Base-by-base conservation (phyloP, 2,113 vertebrate species). In the Gobiocypris rarus region DNA sequence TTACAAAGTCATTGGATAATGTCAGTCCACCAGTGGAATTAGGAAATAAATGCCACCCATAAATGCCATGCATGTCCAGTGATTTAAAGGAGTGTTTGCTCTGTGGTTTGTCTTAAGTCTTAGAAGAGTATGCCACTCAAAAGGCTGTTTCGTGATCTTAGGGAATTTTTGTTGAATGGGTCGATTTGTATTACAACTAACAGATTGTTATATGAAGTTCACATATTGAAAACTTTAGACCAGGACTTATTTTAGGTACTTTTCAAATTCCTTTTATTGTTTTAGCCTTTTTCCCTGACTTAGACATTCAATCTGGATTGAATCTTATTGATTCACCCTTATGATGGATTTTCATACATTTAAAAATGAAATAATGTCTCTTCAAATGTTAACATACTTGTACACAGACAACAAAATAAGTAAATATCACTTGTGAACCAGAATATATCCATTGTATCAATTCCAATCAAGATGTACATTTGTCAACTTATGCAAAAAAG, bases 31-130 rank as follows among this genome's bases (percentile, higher is more conserved):
- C 65, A 69, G 31, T 69, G 31, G 15, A 69, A 69, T 69, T 22
- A 69, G 17, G 26, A 69, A 17, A 71, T 71, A 43, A 70, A 43
- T 43, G 67, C 34, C 67, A 70, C 34, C 34, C 34, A 70, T 70
- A 43, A 71, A 71, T 71, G 69, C 69, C 69, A 71, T 22, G 10
- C 69, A 71, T 22, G 10, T 45, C 43, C 38, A 24, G 9, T 71
- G 22, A 24, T 24, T 43, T 14, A 24, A 22, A 24, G 10, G 19
- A 70, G 67, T 70, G 10, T 70, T 70, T 43, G 38, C 67, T 70
- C 67, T 43, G 22, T 6, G 38, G 31, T 67, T 67, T 70, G 34
- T 41, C 67, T 70, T 4, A 13, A 13, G 15, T 67, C 38, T n/a
- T 70, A 70, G 43, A 70, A 9, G 22, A n/a, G 10, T 43, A 43